A percentile compares a stretch with the other conserved stretches of the same genome.
Evolutionary conservation across 1,140 invertebrate genomes (phyloP).

Genomic region (Pseudomyrmex sp.): DNA sequence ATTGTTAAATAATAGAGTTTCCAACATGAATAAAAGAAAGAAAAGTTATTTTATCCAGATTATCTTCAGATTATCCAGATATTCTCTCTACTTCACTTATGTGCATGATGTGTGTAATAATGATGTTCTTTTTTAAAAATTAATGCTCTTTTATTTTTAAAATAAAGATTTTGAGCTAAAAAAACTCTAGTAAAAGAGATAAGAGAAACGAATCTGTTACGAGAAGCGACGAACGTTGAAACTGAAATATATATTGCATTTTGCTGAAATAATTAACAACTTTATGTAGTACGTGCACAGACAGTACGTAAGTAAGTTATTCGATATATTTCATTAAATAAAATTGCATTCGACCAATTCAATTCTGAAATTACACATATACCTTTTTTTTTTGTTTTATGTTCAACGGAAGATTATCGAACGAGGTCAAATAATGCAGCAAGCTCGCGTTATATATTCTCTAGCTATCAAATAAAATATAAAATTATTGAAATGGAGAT

Average conservation of each 20-base stretch:
- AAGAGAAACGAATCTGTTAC: background rate
- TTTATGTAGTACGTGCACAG: too few relatives aligned
- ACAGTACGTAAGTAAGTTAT: background rate
- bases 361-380: background rate
- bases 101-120: too few relatives aligned
- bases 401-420: conserved; percentile 12
- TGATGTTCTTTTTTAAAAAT: background rate
- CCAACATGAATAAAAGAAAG: too few relatives aligned
- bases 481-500: conserved; percentile 33
- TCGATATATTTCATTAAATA: background rate
- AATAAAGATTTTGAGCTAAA: background rate
- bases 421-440: background rate
- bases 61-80: too few relatives aligned
- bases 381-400: background rate
- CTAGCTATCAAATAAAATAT: conserved; percentile 23
- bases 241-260: background rate
- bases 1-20: too few relatives aligned
- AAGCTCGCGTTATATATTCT: background rate
- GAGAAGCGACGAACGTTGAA: background rate
- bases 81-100: too few relatives aligned
- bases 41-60: too few relatives aligned
- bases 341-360: background rate
- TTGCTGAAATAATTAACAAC: conserved; percentile 9
- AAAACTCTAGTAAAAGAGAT: background rate
- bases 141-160: background rate